Percentiles rank a stretch among this genome's conserved stretches.
These are phyloP conservation scores for Hippocampus comes DNA, from an alignment of 2,113 vertebrate species.

Conservation along the genomic window DNA sequence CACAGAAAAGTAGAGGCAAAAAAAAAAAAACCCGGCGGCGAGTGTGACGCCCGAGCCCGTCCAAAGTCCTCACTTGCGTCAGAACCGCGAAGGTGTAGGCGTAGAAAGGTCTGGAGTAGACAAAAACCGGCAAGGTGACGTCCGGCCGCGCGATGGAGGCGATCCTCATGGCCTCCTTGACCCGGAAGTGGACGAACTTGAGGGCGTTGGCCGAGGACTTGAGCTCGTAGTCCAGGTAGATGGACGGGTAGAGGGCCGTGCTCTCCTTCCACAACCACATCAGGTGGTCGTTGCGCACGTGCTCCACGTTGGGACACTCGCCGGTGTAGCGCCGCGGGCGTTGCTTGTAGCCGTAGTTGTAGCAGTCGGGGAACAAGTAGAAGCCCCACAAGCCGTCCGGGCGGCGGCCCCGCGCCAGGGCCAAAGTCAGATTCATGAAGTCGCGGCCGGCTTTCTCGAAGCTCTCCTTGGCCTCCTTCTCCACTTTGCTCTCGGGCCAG, in stretches of 20 bases:
- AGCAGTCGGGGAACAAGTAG: conserved; percentile 90
- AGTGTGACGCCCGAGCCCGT: not conserved
- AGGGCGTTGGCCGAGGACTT: conserved; percentile 81
- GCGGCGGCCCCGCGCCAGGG: conserved; percentile 76
- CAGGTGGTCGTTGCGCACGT: conserved; percentile 80
- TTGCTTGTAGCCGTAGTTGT: conserved; percentile 87
- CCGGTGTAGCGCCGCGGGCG: conserved; percentile 80
- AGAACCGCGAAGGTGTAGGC: conserved; percentile 81
- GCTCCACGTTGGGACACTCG: conserved; percentile 81
- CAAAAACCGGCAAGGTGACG: conserved; percentile 81
- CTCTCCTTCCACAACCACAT: conserved; percentile 88
- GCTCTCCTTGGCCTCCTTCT: conserved; percentile 76
- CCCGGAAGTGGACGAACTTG: conserved; percentile 86
- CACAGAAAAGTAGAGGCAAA: not conserved
- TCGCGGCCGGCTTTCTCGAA: conserved; percentile 81
- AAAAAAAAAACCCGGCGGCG: not conserved
- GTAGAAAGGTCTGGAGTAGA: conserved; percentile 90
- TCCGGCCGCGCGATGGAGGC: conserved; percentile 78
- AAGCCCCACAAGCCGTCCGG: conserved; percentile 84
- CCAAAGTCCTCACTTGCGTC: conserved; percentile 76
- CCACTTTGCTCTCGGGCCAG: conserved; percentile 81
- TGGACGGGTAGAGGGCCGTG: conserved; percentile 83
- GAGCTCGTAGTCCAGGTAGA: conserved; percentile 83
- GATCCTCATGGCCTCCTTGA: conserved; percentile 86
- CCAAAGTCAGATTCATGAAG: conserved; percentile 84